phyloP scores from a whole-genome alignment of 2,113 vertebrate species.

The Lontra canadensis region DNA sequence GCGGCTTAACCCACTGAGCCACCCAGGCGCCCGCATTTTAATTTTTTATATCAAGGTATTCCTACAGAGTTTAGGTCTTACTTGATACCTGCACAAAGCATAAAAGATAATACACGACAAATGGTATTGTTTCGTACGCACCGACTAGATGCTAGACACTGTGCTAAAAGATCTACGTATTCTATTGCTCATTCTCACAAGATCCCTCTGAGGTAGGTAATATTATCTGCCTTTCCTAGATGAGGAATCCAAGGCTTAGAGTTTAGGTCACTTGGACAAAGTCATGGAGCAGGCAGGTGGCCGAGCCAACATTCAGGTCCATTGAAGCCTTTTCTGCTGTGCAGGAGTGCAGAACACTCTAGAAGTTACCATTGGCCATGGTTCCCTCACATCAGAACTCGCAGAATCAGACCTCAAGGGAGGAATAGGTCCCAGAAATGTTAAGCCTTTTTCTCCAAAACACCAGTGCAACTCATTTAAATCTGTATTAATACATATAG shows the following conservation, averaged over 20 bases:
- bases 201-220: background rate
- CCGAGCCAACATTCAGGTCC: background rate
- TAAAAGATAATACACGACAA: background rate
- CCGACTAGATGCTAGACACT: background rate
- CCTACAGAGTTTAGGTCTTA: background rate
- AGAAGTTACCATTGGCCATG: background rate
- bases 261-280: background rate
- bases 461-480: background rate
- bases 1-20: too few relatives aligned
- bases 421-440: background rate
- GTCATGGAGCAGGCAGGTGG: background rate
- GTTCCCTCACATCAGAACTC: background rate
- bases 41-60: conserved; percentile 1
- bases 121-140: background rate
- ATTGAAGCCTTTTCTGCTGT: background rate
- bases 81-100: background rate
- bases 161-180: background rate
- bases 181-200: background rate
- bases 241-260: background rate
- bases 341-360: background rate
- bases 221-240: background rate
- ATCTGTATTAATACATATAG: background rate
- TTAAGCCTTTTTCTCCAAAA: background rate
- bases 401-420: background rate
- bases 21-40: too few relatives aligned